These are phyloP conservation scores for Buphagus erythrorhynchus DNA, from an alignment of 2,797 vertebrate genomes.

Conservation along the genomic window DNA sequence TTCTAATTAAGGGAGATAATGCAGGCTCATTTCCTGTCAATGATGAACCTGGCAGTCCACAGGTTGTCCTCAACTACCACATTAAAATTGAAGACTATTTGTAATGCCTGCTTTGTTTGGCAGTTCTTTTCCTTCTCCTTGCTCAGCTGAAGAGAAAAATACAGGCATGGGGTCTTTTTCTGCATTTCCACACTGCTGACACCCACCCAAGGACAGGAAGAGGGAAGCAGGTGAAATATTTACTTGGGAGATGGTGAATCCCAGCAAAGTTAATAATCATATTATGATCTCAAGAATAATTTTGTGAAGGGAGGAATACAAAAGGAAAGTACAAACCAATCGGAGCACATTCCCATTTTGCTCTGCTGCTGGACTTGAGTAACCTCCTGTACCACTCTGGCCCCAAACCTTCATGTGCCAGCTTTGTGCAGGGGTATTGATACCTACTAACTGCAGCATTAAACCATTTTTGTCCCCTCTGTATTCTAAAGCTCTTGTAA, in stretches of 20 bases:
- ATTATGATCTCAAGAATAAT: background rate
- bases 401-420: background rate
- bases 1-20: conserved; percentile 53
- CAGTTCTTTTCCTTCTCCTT: background rate
- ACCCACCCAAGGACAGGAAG: background rate
- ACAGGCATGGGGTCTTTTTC: background rate
- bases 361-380: background rate
- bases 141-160: background rate
- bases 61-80: background rate
- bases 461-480: background rate
- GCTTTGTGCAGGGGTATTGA: background rate
- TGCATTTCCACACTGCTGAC: background rate
- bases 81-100: conserved; percentile 8
- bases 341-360: background rate
- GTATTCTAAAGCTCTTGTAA: background rate
- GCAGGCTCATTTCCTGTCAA: conserved; percentile 18
- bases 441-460: background rate
- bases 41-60: background rate
- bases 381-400: background rate
- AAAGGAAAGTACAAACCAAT: background rate
- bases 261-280: background rate
- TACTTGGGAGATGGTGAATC: background rate
- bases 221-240: background rate
- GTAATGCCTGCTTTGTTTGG: background rate
- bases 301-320: background rate